Evolutionary conservation across 2,113 vertebrate species (phyloP).

Genomic region (Prochilodus magdalenae): DNA sequence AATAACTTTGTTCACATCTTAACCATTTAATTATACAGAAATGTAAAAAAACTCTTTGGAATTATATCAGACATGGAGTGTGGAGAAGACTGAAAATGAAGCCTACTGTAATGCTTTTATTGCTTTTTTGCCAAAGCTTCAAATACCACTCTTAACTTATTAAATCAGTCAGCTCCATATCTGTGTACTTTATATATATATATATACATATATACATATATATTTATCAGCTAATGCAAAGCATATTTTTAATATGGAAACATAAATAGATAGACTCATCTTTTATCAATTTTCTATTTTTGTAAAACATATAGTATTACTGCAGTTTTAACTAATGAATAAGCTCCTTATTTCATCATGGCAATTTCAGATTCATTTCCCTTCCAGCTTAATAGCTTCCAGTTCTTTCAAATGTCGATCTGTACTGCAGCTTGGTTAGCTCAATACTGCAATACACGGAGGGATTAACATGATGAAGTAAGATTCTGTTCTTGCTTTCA

Average conservation of each 20-base stretch:
- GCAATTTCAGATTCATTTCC: conserved; percentile 16
- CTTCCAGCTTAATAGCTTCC: conserved; percentile 12
- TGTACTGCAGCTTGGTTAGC: not conserved
- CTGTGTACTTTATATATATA: conserved; percentile 51
- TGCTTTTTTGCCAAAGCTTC: conserved; percentile 70
- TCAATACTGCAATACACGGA: not conserved
- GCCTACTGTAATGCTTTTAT: conserved; percentile 21
- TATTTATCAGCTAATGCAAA: conserved; percentile 51
- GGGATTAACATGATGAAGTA: not conserved
- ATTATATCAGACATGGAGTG: not conserved
- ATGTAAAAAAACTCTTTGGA: too few relatives aligned
- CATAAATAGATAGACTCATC: conserved; percentile 51
- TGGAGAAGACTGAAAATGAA: not conserved
- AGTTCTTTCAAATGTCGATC: conserved; percentile 1
- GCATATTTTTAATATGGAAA: conserved; percentile 66
- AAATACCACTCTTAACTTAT: conserved; percentile 60
- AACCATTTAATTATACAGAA: too few relatives aligned
- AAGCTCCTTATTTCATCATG: conserved; percentile 55
- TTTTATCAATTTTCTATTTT: conserved; percentile 67
- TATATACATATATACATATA: conserved; percentile 52
- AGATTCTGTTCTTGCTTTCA: not conserved
- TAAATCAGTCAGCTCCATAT: conserved; percentile 52
- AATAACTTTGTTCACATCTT: too few relatives aligned
- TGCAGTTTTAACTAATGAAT: conserved; percentile 33
- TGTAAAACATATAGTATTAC: conserved; percentile 57